A percentile compares a stretch with the other conserved stretches of the same genome.
Evolutionary conservation across 2,888 invertebrate species (phyloP).

Genomic region (Lepidochrysops patricia): DNA sequence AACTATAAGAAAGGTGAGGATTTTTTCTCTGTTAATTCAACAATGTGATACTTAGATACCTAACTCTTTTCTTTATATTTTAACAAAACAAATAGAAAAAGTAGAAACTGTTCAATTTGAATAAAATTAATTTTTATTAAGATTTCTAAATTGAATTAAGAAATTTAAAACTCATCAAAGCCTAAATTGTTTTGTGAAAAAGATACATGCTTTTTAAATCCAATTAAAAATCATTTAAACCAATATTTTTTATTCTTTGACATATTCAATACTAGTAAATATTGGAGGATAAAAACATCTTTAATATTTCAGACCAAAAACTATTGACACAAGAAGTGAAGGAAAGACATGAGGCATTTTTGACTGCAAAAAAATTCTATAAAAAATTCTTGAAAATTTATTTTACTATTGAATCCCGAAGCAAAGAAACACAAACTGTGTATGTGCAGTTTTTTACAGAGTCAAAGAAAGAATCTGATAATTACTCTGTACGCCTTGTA

Average conservation of each 20-base stretch:
- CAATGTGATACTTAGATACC: not conserved
- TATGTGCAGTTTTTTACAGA: conserved; percentile 63
- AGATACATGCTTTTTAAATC: too few relatives aligned
- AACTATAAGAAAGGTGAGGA: conserved; percentile 47
- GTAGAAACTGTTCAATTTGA: too few relatives aligned
- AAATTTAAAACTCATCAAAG: too few relatives aligned
- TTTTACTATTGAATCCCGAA: conserved; percentile 48
- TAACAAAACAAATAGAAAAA: too few relatives aligned
- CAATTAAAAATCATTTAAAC: too few relatives aligned
- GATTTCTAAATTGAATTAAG: too few relatives aligned
- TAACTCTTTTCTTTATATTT: too few relatives aligned
- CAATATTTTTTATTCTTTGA: too few relatives aligned
- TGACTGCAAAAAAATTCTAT: conserved; percentile 62
- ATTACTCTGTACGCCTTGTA: conserved; percentile 44
- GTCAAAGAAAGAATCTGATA: conserved; percentile 52
- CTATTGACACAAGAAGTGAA: conserved; percentile 56
- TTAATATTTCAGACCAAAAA: conserved; percentile 45
- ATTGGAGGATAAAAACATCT: not conserved
- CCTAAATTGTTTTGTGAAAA: too few relatives aligned
- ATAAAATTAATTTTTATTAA: too few relatives aligned
- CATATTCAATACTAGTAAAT: too few relatives aligned
- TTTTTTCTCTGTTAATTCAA: not conserved
- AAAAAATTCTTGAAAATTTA: conserved; percentile 61
- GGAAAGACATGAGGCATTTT: conserved; percentile 63
- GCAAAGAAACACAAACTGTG: conserved; percentile 39